Evolutionary conservation across 2,797 vertebrate genomes (phyloP).

Genomic region (Eleutherodactylus coqui): DNA sequence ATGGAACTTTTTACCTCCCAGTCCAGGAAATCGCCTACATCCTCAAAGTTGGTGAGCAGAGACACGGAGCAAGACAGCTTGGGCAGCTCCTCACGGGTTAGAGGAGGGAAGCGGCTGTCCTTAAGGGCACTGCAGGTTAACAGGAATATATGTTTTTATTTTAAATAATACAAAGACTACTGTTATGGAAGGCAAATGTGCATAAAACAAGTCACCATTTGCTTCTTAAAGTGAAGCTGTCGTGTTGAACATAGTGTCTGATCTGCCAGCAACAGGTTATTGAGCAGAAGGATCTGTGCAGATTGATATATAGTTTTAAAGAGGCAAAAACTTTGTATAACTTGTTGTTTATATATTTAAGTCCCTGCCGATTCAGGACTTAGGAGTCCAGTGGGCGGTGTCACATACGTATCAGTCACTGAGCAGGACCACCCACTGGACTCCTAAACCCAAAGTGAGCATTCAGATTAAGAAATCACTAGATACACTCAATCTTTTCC

Average conservation of each 20-base stretch:
- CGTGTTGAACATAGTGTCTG: background rate
- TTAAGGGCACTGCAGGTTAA: conserved; percentile 82
- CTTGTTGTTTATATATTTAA: background rate
- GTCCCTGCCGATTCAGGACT: background rate
- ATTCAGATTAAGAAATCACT: background rate
- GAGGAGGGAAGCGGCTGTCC: conserved; percentile 84
- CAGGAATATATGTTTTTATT: conserved; percentile 55
- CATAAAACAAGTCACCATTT: conserved; percentile 11
- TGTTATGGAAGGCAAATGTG: conserved; percentile 18
- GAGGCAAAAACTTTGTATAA: too few relatives aligned
- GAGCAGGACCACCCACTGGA: background rate
- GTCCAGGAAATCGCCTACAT: conserved; percentile 85
- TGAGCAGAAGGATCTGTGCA: background rate
- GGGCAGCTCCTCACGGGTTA: conserved; percentile 86
- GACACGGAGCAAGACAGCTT: conserved; percentile 87
- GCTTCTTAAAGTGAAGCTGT: background rate
- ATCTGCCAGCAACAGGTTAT: background rate
- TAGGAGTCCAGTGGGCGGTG: background rate
- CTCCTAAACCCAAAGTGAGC: background rate
- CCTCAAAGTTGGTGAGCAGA: conserved; percentile 87
- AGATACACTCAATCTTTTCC: background rate
- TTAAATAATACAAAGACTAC: background rate
- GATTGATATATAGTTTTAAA: background rate
- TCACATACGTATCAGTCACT: too few relatives aligned
- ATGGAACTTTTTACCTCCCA: conserved; percentile 79